Evolutionary conservation across 2,113 vertebrate species (phyloP).

Genomic region (Ammospiza caudacuta): DNA sequence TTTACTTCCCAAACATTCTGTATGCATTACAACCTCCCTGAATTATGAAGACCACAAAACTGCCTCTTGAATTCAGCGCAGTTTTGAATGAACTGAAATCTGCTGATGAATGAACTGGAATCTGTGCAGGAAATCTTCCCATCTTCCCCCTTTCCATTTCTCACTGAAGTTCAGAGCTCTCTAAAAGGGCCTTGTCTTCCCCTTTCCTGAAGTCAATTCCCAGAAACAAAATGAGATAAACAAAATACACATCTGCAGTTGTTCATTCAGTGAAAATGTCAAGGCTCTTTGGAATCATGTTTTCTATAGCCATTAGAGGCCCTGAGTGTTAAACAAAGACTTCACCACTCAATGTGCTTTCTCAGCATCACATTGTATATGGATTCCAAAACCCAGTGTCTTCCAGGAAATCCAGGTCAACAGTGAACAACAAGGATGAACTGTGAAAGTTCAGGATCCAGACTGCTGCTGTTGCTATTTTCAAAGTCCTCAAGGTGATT

Average conservation of each 20-base stretch:
- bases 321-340: neutral
- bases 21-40: neutral
- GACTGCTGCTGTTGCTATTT: neutral
- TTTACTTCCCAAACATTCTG: neutral
- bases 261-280: neutral
- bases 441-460: neutral
- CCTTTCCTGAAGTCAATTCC: neutral
- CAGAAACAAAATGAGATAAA: neutral
- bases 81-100: neutral
- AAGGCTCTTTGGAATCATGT: neutral
- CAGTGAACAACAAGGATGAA: neutral
- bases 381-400: neutral
- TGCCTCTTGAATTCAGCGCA: neutral
- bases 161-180: neutral
- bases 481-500: neutral
- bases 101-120: neutral
- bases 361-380: fast-evolving
- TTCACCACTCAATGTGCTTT: neutral
- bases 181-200: neutral
- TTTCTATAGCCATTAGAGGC: neutral
- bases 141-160: neutral
- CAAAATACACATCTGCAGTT: neutral
- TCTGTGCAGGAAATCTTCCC: neutral
- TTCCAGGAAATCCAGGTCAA: neutral
- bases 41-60: neutral